Base-by-base conservation (phyloP, 1,140 invertebrate species). In the Apis cerana region DNA sequence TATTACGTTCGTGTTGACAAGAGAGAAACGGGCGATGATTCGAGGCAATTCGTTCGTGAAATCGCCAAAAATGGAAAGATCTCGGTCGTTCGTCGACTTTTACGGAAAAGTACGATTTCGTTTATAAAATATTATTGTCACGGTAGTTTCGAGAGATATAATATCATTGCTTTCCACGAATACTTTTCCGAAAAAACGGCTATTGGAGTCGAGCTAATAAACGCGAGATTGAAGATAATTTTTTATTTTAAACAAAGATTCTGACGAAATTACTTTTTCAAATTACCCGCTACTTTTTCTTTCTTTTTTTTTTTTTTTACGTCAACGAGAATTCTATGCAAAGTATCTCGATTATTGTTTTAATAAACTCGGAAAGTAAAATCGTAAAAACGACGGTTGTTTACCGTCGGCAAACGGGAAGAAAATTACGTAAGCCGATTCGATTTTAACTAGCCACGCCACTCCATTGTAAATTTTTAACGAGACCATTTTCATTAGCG, bases 401-500 rank as follows among this genome's bases (percentile, higher is more conserved):
- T 81, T 67, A 75, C 43, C 52, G n/a, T 33, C 21, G n/a, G 21
- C 19, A 1, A 19, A 13, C 11, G n/a, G 50, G 50, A 50, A 43
- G 23, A 17, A 65, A 59, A 75, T 81, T 75, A 67, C 52, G 67
- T 75, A 75, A 81, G 21, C 3, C 52, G 52, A 65, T 81, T 67
- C 61, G 72, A 75, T 58, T 75, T 21, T 27, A 17, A 11, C 21
- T 10, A 43, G 10, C 79, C 48, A 50, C 79, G 79, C 67, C 79
- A 75, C 13, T 61, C 62, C 43, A 81, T 81, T 75, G 65, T 67
- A 19, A 71, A 54, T 17, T 50, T 43, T 43, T 81, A 81, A 81
- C 79, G 56, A 81, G 79, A 33, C 62, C 72, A 52, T 59, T 75
- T 75, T 75, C 79, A 81, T 81, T 81, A 75, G 12, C 54, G 52